Base-by-base conservation (phyloP, 2,888 invertebrate genomes). In the Anodontia alba region DNA sequence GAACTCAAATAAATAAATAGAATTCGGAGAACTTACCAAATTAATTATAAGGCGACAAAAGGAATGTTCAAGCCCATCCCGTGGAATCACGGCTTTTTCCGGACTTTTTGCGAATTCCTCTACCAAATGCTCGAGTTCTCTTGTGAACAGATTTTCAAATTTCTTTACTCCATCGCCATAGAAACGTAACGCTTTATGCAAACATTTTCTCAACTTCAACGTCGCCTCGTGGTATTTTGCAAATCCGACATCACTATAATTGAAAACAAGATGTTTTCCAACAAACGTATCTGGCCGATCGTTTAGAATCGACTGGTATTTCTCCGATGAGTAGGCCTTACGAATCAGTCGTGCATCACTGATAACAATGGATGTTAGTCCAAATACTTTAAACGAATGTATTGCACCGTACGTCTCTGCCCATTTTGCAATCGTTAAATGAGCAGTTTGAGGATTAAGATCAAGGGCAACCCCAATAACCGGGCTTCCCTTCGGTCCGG, bases 261-360 rank as follows among this genome's bases (percentile, higher is more conserved):
- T 57, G 31, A 54, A 76, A n/a, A 43, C 76, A 20, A 76, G 29
- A 57, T 76, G 51, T 54, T 76, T 76, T 42, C 76, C 76, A 23
- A 76, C 54, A 51, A 76, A 76, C 17, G 76, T 69, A 15, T 76
- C 76, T 2, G 76, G 76, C 12, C 76, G 76, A 29, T 76, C 76
- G 29, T 76, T 76, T 38, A 76, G 38, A 0, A 69, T 23, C 15
- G 29, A 31, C 1, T 42, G 12, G 43, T 29, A 76, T 36, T 69
- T 26, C 23, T 54, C 42, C 3, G 68, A 68, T 10, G 57, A 31
- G n/a, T 38, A 76, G 0, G 76, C 76, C 33, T 76, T 42, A 51
- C 69, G 68, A 12, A 76, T 51, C 26, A 76, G 23, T 20, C n/a
- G 23, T 7, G 57, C 69, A 23, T 68, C 69, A n/a, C 68, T 76